Evolutionary conservation across 2,113 vertebrate species (phyloP).

Genomic region (Rhinoderma darwinii): DNA sequence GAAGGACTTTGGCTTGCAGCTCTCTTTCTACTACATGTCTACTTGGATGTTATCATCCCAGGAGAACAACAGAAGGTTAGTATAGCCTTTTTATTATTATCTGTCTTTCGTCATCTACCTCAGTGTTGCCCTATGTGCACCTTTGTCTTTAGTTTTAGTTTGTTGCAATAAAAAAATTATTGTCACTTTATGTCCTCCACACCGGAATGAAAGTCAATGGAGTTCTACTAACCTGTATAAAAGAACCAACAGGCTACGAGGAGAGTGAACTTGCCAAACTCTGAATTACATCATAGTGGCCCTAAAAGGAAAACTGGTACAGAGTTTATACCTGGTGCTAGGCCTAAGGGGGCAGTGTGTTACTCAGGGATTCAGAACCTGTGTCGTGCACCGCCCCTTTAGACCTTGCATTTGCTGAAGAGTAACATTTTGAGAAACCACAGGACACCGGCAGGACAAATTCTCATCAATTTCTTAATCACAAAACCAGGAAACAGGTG

Average conservation of each 20-base stretch:
- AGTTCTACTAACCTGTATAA: not conserved
- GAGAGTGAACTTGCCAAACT: not conserved
- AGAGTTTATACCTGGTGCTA: no score
- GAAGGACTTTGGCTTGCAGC: no score
- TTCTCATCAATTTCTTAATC: not conserved
- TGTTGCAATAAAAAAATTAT: no score
- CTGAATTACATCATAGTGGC: no score
- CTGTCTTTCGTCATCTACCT: no score
- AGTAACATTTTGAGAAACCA: not conserved
- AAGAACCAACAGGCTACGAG: not conserved
- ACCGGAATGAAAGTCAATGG: not conserved
- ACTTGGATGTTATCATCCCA: no score
- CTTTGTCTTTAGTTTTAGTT: no score
- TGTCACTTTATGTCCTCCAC: not conserved
- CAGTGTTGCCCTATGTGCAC: no score
- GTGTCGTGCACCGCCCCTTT: not conserved
- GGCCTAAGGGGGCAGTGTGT: not conserved
- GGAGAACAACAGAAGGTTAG: no score
- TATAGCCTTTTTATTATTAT: no score
- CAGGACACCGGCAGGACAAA: not conserved
- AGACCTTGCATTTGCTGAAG: not conserved
- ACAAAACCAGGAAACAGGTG: conserved; percentile 23
- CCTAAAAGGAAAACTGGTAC: no score
- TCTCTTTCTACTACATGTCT: no score
- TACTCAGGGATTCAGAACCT: not conserved